Evolutionary conservation across 2,797 vertebrate genomes (phyloP), one percentile per base, ranked within the genome.

Genomic region (Garrulus glandarius): DNA sequence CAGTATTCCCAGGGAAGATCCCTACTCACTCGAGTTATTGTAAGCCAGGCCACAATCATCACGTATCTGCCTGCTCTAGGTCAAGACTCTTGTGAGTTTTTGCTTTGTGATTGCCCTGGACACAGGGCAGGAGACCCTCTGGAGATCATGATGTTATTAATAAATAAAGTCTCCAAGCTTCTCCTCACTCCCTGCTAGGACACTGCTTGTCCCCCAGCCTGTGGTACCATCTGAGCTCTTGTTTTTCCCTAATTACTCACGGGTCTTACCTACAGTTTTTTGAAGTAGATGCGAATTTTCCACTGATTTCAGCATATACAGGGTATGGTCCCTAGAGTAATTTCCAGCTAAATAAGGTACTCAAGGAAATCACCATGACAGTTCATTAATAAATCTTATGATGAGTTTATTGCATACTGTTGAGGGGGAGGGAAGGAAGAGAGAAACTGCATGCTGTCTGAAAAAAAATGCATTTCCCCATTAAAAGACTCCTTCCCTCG

Each of bases 1-100:
- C 47, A 59, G 15, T 67, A 91, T 95, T 97, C 88, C 92, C 77
- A 69, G 34, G 72, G 87, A 95, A 81, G 67, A 79, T 39, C 59
- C 43, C 43, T 76, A 19, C 63, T 59, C 49, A 22, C 61, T 82
- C 3, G 0, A 46, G 85, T 84, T 92, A 65, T 49, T 78, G 74
- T 13, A 79, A 86, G 59, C 59, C 29, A 88, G 43, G 20, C 72
- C 7, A 0, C 65, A 75, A 22, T 32, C 79, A 69, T 15, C 65
- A 57, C 43, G 1, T 21, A 37, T 53, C 70, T 95, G 55, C 50
- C 65, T 75, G 65, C 65, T 65, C 36, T 16, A 59, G 91, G 43
- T 41, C 46, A 67, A 61, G 63, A 75, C 36, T 86, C 61, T 49
- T 79, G 0, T 3, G 59, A 52, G 44, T 6, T 71, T 74, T 64